Conservation (phyloP, 1,140 invertebrate species). For the Teleogryllus occipitalis region DNA sequence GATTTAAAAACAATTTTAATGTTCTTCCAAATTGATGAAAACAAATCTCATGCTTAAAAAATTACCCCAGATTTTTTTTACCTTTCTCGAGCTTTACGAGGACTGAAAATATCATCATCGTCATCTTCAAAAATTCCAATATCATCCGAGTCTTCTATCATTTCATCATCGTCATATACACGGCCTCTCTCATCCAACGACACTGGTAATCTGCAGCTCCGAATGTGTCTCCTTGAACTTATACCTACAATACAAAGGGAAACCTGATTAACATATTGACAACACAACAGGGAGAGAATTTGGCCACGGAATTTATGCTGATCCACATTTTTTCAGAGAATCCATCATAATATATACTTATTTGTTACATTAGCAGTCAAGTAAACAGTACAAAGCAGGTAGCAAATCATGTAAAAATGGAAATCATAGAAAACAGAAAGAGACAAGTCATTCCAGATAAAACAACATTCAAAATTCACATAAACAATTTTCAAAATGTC, state of each 20-base stretch:
- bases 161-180: constrained; percentile 26
- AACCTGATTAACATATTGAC: not conserved
- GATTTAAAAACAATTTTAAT: too few relatives aligned
- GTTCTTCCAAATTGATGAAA: not conserved
- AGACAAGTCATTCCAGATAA: too few relatives aligned
- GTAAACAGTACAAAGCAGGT: too few relatives aligned
- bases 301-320: too few relatives aligned
- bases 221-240: constrained; percentile 13
- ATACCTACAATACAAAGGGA: not conserved
- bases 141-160: constrained; percentile 31
- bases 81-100: constrained; percentile 14
- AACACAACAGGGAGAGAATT: not conserved
- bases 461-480: too few relatives aligned
- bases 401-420: too few relatives aligned
- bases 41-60: not conserved
- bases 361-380: too few relatives aligned
- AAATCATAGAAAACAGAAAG: too few relatives aligned
- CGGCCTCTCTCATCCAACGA: constrained; percentile 16
- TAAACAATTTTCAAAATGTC: too few relatives aligned
- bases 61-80: not conserved
- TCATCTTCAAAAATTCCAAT: constrained; percentile 25
- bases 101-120: constrained; percentile 29
- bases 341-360: too few relatives aligned
- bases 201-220: constrained; percentile 15
- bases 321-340: too few relatives aligned